Evolutionary conservation across 2,113 vertebrate genomes (phyloP), one percentile per base, ranked within the genome.

Genomic region (Saccopteryx leptura): DNA sequence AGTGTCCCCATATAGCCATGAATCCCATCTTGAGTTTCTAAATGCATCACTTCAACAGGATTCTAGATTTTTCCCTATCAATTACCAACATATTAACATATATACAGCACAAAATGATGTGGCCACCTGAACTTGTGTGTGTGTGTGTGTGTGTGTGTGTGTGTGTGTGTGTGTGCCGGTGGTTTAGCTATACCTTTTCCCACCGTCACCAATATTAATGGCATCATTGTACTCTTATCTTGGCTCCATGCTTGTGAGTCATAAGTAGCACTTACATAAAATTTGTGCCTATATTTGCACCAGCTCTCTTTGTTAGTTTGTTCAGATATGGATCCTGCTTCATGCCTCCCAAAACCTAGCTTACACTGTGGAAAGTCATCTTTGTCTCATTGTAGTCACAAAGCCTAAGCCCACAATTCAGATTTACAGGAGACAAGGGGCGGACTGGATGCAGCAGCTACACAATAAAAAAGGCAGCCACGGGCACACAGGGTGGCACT

Each of bases 161-260:
- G 23, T 13, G 9, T 17, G n/a, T 39, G 12, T 26, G 19, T 23
- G 15, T 18, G 23, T n/a, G 8, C 19, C 0, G 0, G 5, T 9
- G 21, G 26, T 17, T 46, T 86, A 31, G 12, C 60, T 52, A 9
- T 54, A 52, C 7, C 11, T 17, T 52, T 46, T 14, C 21, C 48
- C 61, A 19, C 69, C 52, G n/a, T 79, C 50, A 3, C 28, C 50
- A 15, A 12, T 15, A 52, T 33, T 50, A 31, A 56, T 63, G 2
- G 0, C 11, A 0, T 54, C 63, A 11, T 17, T 21, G 6, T 24
- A 71, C 19, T 5, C 50, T 71, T 71, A 17, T 82, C 78, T 78
- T 18, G 33, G 60, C 74, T 85, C 33, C 52, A 2, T 21, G 17
- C 13, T 28, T 63, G 3, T 33, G n/a, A 90, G 60, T 76, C n/a